phyloP scores from a whole-genome alignment of 2,888 invertebrate genomes.

The Metellina segmentata region DNA sequence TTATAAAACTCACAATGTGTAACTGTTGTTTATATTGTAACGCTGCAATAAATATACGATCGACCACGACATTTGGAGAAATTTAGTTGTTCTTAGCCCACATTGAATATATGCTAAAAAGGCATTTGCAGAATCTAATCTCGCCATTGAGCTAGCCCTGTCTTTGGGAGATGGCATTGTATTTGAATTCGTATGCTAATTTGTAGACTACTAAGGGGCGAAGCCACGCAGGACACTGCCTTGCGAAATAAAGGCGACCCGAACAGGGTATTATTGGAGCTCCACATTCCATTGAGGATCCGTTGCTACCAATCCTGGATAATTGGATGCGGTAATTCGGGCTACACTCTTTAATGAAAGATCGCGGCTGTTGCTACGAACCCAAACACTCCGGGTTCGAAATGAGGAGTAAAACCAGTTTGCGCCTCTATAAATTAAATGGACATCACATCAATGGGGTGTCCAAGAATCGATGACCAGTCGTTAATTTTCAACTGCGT shows the following conservation, averaged over 20 bases:
- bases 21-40: not conserved
- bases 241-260: not conserved
- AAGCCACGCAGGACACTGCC: not conserved
- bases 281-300: slow-evolving; percentile 10
- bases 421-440: not conserved
- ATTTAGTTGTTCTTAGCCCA: not conserved
- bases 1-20: too few relatives aligned
- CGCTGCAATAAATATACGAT: too few relatives aligned
- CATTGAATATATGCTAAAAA: not conserved
- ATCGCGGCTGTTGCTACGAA: slow-evolving; percentile 31
- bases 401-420: not conserved
- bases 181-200: not conserved
- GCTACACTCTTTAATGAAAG: slow-evolving; percentile 27
- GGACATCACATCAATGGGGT: not conserved
- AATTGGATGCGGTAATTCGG: slow-evolving; percentile 32
- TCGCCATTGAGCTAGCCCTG: not conserved
- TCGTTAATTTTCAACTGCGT: not conserved
- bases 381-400: not conserved
- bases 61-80: not conserved
- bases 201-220: not conserved
- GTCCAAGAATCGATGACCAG: not conserved
- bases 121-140: not conserved
- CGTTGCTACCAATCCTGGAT: slow-evolving; percentile 41
- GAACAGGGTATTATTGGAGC: slow-evolving; percentile 34
- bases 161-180: not conserved